Base-by-base conservation (phyloP, 2,888 invertebrate species). In the Ceriagrion tenellum region DNA sequence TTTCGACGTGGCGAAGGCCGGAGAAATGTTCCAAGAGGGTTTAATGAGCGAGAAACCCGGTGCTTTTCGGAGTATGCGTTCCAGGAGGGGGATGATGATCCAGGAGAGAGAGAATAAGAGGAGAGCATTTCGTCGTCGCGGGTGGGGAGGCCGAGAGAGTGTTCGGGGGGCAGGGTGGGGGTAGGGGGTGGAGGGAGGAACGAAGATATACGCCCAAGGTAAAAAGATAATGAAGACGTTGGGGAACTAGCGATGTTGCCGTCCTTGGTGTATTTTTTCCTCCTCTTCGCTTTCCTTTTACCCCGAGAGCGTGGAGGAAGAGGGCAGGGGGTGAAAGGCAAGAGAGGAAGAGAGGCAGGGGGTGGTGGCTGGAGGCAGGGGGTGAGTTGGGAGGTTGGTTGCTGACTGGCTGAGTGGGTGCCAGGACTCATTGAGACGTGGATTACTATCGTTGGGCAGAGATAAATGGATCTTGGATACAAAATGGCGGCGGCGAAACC, bases 31-130 rank as follows among this genome's bases (percentile, higher is more conserved):
- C 47, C 47, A 69, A 69, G 47, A 93, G 93, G 63, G 93, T 93
- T 93, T 93, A 93, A 93, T 93, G 93, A 93, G 93, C 69, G 69
- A 93, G 93, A 93, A 93, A 74, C 93, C 63, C 26, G 63, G 93
- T 47, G 93, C 93, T 93, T 69, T 47, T 74, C n/a, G 93, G 69
- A 16, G 56, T 93, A n/a, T 69, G 63, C 40, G 63, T 47, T 40
- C 40, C 59, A 23, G 59, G 59, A 18, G 23, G 35, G 63, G 59
- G 13, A 18, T 47, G 40, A n/a, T n/a, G n/a, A n/a, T n/a, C n/a
- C n/a, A n/a, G n/a, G n/a, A n/a, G n/a, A n/a, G n/a, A n/a, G n/a
- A n/a, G n/a, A n/a, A n/a, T n/a, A n/a, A n/a, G n/a, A n/a, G n/a
- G n/a, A 8, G n/a, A 91, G 35, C 63, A 55, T 63, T 93, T 47